Evolutionary conservation across 2,888 invertebrate species (phyloP).

Genomic region (Odontomyia ornata): DNA sequence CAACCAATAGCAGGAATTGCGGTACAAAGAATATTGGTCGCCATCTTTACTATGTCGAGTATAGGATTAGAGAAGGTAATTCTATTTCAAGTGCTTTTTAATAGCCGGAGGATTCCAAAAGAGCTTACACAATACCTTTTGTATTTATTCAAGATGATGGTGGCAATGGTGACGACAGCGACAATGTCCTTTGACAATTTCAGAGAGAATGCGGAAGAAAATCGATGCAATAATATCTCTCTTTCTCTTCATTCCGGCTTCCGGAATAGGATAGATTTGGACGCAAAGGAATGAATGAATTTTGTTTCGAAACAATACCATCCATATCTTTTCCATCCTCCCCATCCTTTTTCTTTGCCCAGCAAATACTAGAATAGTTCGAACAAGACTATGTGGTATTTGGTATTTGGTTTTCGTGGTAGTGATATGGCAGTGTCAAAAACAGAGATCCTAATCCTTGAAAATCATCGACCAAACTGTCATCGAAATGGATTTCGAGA

Average conservation of each 20-base stretch:
- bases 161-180: not conserved
- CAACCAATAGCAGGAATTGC: not conserved
- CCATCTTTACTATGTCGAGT: not conserved
- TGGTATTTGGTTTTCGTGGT: not conserved
- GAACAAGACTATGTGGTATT: slow-evolving; percentile 6
- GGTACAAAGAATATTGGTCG: slow-evolving; percentile 1
- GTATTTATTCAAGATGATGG: slow-evolving; percentile 33
- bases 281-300: slow-evolving; percentile 10
- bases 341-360: too few relatives aligned
- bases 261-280: not conserved
- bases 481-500: slow-evolving; percentile 39
- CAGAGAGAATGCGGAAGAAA: slow-evolving; percentile 2
- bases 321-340: not conserved
- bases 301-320: not conserved
- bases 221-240: slow-evolving; percentile 19
- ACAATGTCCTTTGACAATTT: slow-evolving; percentile 5
- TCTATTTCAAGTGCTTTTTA: slow-evolving; percentile 28
- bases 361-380: not conserved
- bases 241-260: not conserved
- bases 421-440: slow-evolving; percentile 20
- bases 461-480: slow-evolving; percentile 35
- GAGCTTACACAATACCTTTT: slow-evolving; percentile 39
- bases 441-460: slow-evolving; percentile 22
- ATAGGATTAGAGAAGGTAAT: slow-evolving; percentile 30
- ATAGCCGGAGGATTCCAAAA: slow-evolving; percentile 14